A percentile compares a stretch with the other conserved stretches of the same genome.
Conservation (phyloP, 2,888 invertebrate species). For the Gandaritis pyraliata region DNA sequence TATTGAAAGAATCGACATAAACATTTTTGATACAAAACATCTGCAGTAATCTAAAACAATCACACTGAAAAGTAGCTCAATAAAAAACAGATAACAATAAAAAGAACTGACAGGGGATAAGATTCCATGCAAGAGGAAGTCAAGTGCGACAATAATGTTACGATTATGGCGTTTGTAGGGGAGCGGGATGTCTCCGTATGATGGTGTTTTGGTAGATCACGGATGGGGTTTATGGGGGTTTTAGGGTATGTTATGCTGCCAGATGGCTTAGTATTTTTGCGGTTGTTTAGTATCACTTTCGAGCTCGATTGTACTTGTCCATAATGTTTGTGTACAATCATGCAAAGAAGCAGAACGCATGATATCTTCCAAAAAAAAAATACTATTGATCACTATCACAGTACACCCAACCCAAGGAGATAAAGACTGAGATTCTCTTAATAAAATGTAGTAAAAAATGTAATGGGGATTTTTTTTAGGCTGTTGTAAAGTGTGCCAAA, state of each 20-base stretch:
- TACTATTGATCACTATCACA: too few relatives aligned
- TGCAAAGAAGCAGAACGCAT: too few relatives aligned
- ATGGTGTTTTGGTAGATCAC: constrained; percentile 13
- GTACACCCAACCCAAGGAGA: too few relatives aligned
- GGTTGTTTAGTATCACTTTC: background rate
- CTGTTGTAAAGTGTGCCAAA: too few relatives aligned
- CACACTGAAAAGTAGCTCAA: constrained; percentile 19
- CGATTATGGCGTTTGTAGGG: constrained; percentile 34
- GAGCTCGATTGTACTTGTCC: too few relatives aligned
- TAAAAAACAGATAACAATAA: constrained; percentile 30
- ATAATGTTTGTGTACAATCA: too few relatives aligned
- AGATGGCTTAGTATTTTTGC: constrained; percentile 15
- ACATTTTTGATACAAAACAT: constrained; percentile 19
- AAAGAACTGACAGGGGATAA: constrained; percentile 42
- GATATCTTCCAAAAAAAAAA: too few relatives aligned
- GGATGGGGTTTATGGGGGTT: constrained; percentile 23
- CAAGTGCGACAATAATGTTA: constrained; percentile 44
- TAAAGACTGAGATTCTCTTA: too few relatives aligned
- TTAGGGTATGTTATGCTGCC: constrained; percentile 19
- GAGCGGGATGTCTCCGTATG: constrained; percentile 8
- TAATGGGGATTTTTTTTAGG: too few relatives aligned
- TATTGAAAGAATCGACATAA: too few relatives aligned
- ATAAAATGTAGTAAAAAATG: too few relatives aligned
- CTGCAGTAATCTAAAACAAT: constrained; percentile 29
- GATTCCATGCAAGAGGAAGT: constrained; percentile 41